A percentile compares a stretch with the other conserved stretches of the same genome.
Conservation (phyloP, 2,888 invertebrate species). For the Oligia strigilis region DNA sequence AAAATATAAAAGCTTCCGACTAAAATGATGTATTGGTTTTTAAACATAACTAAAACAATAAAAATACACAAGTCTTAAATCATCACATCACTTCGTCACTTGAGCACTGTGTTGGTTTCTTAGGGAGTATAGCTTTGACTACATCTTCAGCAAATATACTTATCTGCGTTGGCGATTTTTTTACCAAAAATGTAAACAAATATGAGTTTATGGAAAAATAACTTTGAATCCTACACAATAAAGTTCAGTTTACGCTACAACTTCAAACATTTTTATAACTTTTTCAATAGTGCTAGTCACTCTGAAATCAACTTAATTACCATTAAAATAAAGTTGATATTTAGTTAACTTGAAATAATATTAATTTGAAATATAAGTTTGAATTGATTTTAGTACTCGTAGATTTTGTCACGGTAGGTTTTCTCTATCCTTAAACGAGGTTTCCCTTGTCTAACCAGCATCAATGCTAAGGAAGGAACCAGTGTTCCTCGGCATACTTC, state of each 20-base stretch:
- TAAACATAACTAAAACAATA: conserved; percentile 37
- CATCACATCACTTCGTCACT: conserved; percentile 17
- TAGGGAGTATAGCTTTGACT: conserved; percentile 4
- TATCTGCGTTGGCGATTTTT: too few species aligned
- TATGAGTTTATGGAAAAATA: too few species aligned
- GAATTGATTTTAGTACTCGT: too few species aligned
- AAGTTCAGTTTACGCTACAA: too few species aligned
- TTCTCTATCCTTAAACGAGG: not conserved
- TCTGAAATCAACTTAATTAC: too few species aligned
- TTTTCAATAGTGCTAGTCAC: too few species aligned
- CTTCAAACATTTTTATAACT: too few species aligned
- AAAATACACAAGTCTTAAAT: not conserved
- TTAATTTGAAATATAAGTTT: too few species aligned
- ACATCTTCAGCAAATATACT: not conserved
- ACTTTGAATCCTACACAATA: too few species aligned
- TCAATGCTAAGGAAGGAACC: not conserved
- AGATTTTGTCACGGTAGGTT: not conserved
- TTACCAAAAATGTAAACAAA: too few species aligned
- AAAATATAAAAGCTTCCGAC: not conserved
- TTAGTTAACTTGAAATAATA: too few species aligned
- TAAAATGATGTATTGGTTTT: conserved; percentile 3
- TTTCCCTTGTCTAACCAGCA: not conserved
- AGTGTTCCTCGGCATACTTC: not conserved
- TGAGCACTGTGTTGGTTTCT: conserved; percentile 30
- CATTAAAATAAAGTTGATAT: too few species aligned